Evolutionary conservation across 2,113 vertebrate genomes (phyloP), one percentile per base, ranked within the genome.

Genomic region (Eulemur macaco): DNA sequence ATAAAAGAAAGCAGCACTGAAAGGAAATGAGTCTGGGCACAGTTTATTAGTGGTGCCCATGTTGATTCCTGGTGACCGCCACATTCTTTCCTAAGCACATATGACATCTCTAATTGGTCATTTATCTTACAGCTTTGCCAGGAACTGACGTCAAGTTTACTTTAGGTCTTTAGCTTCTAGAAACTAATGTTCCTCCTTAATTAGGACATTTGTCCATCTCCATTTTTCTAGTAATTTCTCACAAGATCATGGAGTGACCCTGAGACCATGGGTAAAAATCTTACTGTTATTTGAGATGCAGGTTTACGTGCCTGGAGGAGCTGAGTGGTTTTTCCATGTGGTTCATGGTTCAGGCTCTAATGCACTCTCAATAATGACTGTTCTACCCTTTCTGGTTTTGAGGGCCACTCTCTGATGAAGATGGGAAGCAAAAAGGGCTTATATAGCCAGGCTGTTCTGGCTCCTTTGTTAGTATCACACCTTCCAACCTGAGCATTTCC

Each of bases 151-250:
- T 27, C 60, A 31, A 86, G 31, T 66, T 94, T 50, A 64, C 14
- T 89, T 63, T 31, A 60, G 37, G 42, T 68, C 68, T 66, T 91
- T 18, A 54, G 39, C 27, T 45, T 89, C 76, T 60, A 80, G 52
- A 84, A 90, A 80, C n/a, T 15, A 71, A 93, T 14, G 11, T 37
- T 42, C 11, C 71, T 27, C 34, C 31, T 50, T 91, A 85, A 31
- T 76, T 56, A 85, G 11, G 31, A 64, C 27, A 85, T 69, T 68
- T 10, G 90, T 45, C 63, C 50, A 50, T 47, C 76, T 86, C 77
- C 58, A 71, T 39, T 71, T 69, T 54, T 69, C 77, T 45, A 34
- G 21, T 37, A 54, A 81, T 66, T 77, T 93, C 58, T 93, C 58
- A 77, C 18, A 81, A 66, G 25, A 47, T 25, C 39, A 47, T n/a